These are phyloP conservation scores for Schizopygopsis pylzovi DNA, from an alignment of 2,797 vertebrate genomes.

Conservation along the genomic window DNA sequence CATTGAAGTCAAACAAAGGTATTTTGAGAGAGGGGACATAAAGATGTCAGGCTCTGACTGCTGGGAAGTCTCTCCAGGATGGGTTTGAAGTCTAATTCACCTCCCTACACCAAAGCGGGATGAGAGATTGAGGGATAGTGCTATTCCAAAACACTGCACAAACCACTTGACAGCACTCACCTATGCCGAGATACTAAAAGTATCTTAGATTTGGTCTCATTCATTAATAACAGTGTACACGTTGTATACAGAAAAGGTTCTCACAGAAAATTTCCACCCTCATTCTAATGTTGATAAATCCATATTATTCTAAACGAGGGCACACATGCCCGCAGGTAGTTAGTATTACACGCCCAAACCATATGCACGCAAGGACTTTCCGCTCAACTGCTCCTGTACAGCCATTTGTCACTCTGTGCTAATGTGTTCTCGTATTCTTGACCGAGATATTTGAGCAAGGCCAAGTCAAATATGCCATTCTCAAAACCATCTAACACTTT, in stretches of 20 bases:
- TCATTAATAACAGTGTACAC: neutral
- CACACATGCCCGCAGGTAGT: neutral
- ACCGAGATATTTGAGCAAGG: neutral
- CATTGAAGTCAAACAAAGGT: constrained; percentile 58
- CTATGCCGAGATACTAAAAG: neutral
- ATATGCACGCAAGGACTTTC: neutral
- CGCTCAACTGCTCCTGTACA: neutral
- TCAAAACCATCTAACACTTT: neutral
- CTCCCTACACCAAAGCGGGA: neutral
- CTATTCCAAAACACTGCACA: neutral
- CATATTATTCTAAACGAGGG: neutral
- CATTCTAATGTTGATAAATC: constrained; percentile 6
- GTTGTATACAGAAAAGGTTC: neutral
- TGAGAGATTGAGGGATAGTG: neutral
- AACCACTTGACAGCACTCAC: neutral
- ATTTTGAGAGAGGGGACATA: constrained; percentile 45
- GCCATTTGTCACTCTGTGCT: neutral
- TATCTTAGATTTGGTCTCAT: neutral
- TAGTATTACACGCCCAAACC: neutral
- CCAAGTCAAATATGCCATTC: neutral
- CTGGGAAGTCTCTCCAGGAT: constrained; percentile 15
- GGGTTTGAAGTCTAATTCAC: constrained; percentile 46
- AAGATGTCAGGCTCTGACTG: constrained; percentile 35
- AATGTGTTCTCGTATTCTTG: neutral
- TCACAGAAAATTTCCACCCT: too few species aligned